Evolutionary conservation across 2,888 invertebrate genomes (phyloP).

Genomic region (Isoperla grammatica): DNA sequence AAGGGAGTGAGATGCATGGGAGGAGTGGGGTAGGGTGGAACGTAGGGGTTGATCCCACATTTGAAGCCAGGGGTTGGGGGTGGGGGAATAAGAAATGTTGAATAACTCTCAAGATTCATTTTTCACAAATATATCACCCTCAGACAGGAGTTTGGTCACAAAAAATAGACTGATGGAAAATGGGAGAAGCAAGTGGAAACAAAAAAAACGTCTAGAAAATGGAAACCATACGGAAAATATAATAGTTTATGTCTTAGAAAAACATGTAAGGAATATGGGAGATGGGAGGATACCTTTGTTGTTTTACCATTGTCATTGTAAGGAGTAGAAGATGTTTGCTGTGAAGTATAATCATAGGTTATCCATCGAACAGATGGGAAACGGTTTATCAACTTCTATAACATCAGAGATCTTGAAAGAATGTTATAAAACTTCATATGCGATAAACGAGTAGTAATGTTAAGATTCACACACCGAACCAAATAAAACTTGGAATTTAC

Average conservation of each 20-base stretch:
- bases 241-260: neutral
- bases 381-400: no score
- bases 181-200: neutral
- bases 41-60: neutral
- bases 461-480: no score
- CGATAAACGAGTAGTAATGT: no score
- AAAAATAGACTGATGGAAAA: conserved; percentile 1
- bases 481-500: no score
- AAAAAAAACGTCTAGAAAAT: neutral
- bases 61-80: neutral
- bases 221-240: neutral
- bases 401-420: no score
- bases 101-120: conserved; percentile 44
- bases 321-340: neutral
- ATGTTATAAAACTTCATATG: no score
- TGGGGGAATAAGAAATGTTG: conserved; percentile 26
- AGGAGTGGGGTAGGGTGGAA: neutral
- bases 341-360: no score
- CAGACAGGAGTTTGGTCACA: neutral
- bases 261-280: neutral
- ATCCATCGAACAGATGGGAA: no score
- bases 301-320: neutral
- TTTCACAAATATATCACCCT: conserved; percentile 42
- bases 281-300: neutral
- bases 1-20: no score